Evolutionary conservation across 2,113 vertebrate species (phyloP).

Genomic region (Brevimyrus niger): DNA sequence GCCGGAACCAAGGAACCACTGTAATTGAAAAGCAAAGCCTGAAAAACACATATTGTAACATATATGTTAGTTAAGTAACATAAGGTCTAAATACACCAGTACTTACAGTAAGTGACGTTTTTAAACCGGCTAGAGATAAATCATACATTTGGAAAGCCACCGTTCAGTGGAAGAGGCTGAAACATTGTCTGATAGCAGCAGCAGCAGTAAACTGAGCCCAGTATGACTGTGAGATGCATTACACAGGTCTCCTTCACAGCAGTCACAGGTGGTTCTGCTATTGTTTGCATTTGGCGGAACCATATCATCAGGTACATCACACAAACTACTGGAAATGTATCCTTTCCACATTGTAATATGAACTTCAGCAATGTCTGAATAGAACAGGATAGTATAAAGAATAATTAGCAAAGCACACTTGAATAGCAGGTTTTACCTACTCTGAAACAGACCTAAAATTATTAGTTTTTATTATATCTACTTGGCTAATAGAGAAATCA

Average conservation of each 20-base stretch:
- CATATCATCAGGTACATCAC: too few relatives aligned
- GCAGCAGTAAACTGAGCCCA: background rate
- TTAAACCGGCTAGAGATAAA: too few relatives aligned
- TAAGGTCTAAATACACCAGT: too few relatives aligned
- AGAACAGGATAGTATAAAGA: background rate
- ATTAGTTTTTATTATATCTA: background rate
- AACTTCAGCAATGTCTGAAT: fast-evolving
- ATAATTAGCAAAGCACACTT: background rate
- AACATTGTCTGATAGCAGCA: background rate
- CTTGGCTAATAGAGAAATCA: background rate
- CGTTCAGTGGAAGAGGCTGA: background rate
- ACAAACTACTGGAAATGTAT: background rate
- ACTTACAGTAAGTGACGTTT: too few relatives aligned
- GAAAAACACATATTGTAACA: too few relatives aligned
- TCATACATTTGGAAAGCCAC: too few relatives aligned
- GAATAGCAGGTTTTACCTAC: too few relatives aligned
- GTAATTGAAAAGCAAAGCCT: too few relatives aligned
- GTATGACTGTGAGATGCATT: background rate
- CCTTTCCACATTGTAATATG: background rate
- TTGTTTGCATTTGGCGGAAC: too few relatives aligned
- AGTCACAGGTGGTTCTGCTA: background rate
- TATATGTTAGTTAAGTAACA: too few relatives aligned
- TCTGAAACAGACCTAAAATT: too few relatives aligned
- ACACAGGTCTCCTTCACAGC: background rate
- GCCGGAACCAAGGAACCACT: too few relatives aligned